Percentiles rank a stretch among this genome's conserved stretches.
These are phyloP conservation scores for Tanaodytes sp. DNA, from an alignment of 2,888 invertebrate genomes.

Conservation along the genomic window DNA sequence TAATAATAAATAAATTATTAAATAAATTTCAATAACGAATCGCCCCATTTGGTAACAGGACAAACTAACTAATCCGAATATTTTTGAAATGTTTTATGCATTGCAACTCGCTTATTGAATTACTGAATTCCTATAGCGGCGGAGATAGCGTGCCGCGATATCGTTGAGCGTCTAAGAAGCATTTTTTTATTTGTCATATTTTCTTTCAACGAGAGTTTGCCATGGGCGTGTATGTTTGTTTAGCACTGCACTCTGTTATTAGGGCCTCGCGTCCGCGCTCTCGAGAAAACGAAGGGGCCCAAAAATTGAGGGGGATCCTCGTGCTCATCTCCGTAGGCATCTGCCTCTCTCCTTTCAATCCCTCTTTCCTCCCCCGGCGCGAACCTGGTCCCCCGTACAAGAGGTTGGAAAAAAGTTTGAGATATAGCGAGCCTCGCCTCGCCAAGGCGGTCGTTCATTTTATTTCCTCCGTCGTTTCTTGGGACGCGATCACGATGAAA, in stretches of 20 bases:
- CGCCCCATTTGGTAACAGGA: no score
- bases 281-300: slow-evolving; percentile 59
- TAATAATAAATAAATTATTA: no score
- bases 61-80: no score
- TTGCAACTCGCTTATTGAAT: slow-evolving; percentile 10
- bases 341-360: slow-evolving; percentile 42
- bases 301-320: slow-evolving; percentile 42
- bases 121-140: slow-evolving; percentile 5
- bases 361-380: slow-evolving; percentile 28
- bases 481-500: slow-evolving; percentile 57
- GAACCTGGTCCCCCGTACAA: slow-evolving; percentile 20
- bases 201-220: slow-evolving; percentile 66
- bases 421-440: slow-evolving; percentile 52
- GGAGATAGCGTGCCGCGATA: slow-evolving; percentile 40
- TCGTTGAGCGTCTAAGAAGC: slow-evolving; percentile 24
- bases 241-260: slow-evolving; percentile 72
- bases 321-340: slow-evolving; percentile 39
- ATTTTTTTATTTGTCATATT: slow-evolving; percentile 51
- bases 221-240: slow-evolving; percentile 74
- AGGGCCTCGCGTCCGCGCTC: slow-evolving; percentile 62
- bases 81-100: no score
- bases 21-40: no score
- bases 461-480: slow-evolving; percentile 19
- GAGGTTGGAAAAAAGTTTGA: slow-evolving; percentile 50
- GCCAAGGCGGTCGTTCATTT: slow-evolving; percentile 41